phyloP scores from a whole-genome alignment of 2,797 vertebrate genomes.

The Hafferia zeledoni region DNA sequence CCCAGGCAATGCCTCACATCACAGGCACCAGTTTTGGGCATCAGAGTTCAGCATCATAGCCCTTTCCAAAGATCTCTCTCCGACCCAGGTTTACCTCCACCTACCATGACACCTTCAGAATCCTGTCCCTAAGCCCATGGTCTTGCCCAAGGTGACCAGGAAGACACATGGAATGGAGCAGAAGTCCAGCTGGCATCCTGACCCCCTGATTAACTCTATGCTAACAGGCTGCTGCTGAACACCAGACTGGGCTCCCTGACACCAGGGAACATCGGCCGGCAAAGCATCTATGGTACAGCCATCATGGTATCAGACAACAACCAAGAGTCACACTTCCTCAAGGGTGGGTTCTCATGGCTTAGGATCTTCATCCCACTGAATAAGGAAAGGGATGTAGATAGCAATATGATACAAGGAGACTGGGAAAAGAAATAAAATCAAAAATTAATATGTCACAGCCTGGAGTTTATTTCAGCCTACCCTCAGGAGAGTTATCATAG shows the following conservation, averaged over 20 bases:
- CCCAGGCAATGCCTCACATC: not conserved
- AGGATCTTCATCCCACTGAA: not conserved
- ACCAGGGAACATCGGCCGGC: not conserved
- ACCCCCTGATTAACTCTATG: not conserved
- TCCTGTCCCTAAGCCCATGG: not conserved
- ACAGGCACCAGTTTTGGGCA: not conserved
- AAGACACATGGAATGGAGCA: not conserved
- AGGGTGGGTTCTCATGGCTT: not conserved
- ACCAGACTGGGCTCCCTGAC: not conserved
- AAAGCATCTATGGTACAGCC: rapidly evolving
- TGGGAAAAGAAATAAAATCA: not conserved
- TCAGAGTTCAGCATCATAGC: not conserved
- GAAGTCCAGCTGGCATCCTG: not conserved
- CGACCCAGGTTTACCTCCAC: not conserved
- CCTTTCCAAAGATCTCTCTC: not conserved
- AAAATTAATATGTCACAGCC: not conserved
- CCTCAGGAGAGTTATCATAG: not conserved
- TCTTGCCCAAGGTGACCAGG: not conserved
- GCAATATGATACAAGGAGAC: rapidly evolving
- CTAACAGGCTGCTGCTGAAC: not conserved
- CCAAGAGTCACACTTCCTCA: not conserved
- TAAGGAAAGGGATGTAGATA: not conserved
- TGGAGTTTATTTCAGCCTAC: not conserved
- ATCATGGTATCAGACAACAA: not conserved
- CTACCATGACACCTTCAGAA: not conserved